Evolutionary conservation across 2,113 vertebrate genomes (phyloP), one percentile per base, ranked within the genome.

Genomic region (Pluvianellus socialis): DNA sequence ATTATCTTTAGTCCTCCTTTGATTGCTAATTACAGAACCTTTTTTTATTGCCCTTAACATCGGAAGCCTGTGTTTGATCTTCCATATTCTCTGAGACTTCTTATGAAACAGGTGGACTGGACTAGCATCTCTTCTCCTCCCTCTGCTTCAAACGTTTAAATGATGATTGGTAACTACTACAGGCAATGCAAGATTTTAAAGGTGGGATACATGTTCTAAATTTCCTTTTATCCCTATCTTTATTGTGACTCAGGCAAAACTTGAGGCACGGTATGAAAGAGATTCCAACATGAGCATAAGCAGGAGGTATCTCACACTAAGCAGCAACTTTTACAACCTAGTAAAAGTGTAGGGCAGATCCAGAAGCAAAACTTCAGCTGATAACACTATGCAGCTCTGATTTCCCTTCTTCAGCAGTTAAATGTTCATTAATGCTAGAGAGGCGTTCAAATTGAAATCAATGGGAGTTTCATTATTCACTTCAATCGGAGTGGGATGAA

Each of bases 381-480:
- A 42, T 71, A 80, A n/a, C 22, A 75, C 68, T 44, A n/a, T 1
- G 1, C 28, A 88, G 53, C 56, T 83, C 47, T 85, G 47, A 58
- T 94, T 94, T 92, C 9, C 83, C 28, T 79, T 85, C 55, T 82
- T 75, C 80, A 91, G 52, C 52, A 42, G 61, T 87, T 79, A 91
- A 52, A 79, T 61, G 70, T 81, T 86, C 87, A 90, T 79, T 90
- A 95, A 91, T 90, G 70, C 15, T 62, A 3, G 38, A 91, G 62
- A 94, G 66, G 22, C 20, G 85, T 96, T 92, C 89, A 95, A 94
- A 94, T 75, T 94, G 62, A 97, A 94, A 96, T 95, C 95, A 82
- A 94, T 95, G 49, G 21, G 49, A 91, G 49, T 85, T 95, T 95
- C 92, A 96, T 93, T 95, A 94, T 92, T 94, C 76, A 89, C 66